Evolutionary conservation across 2,113 vertebrate genomes (phyloP).

Genomic region (Pedetes capensis): DNA sequence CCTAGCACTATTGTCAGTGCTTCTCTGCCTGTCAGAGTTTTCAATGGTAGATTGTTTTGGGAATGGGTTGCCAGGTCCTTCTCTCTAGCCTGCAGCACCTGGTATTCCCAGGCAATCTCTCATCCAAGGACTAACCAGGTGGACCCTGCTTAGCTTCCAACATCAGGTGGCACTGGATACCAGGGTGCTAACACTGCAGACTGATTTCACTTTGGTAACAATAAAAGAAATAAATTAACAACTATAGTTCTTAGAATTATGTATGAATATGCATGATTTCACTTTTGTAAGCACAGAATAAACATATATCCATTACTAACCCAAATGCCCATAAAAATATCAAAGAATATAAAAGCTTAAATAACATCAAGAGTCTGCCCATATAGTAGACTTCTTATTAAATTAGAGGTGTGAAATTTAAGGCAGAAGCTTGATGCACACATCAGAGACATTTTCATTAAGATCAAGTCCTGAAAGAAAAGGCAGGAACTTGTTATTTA

Average conservation of each 20-base stretch:
- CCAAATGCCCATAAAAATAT: neutral
- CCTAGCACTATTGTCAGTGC: too few species aligned
- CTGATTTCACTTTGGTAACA: too few species aligned
- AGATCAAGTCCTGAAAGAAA: conserved; percentile 38
- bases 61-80: too few species aligned
- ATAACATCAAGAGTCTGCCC: conserved; percentile 18
- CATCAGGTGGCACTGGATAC: too few species aligned
- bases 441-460: conserved; percentile 34
- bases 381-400: conserved; percentile 35
- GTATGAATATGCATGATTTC: neutral
- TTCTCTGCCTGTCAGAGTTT: too few species aligned
- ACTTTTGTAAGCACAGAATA: neutral
- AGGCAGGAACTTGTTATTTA: neutral
- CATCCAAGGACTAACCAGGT: too few species aligned
- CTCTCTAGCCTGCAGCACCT: too few species aligned
- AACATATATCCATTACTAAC: conserved; percentile 26
- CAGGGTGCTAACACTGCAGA: too few species aligned
- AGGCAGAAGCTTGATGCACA: neutral
- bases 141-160: too few species aligned
- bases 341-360: conserved; percentile 37
- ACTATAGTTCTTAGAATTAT: too few species aligned
- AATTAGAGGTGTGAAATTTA: conserved; percentile 2
- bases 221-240: neutral
- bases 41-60: too few species aligned
- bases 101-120: too few species aligned